A percentile compares a stretch with the other conserved stretches of the same genome.
These are phyloP conservation scores for Perccottus glenii DNA, from an alignment of 2,113 vertebrate species.

Conservation along the genomic window DNA sequence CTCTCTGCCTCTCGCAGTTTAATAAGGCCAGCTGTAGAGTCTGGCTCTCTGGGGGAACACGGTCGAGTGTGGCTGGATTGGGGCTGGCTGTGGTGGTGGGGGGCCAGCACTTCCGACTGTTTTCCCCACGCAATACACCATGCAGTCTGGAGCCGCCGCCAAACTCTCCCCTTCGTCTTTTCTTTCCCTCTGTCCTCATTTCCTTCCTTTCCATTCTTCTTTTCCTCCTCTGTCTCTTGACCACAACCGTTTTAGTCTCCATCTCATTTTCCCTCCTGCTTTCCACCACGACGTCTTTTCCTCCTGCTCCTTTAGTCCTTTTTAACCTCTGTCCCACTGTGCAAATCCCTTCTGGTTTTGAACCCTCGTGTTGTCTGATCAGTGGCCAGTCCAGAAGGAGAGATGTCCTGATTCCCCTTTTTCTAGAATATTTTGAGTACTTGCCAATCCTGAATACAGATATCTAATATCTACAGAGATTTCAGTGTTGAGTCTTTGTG, in stretches of 20 bases:
- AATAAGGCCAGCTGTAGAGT: conserved; percentile 79
- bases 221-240: conserved; percentile 44
- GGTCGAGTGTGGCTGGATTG: conserved; percentile 75
- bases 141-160: conserved; percentile 69
- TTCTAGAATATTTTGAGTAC: too few species aligned
- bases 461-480: too few species aligned
- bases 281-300: not conserved
- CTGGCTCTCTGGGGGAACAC: conserved; percentile 71
- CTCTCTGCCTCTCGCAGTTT: conserved; percentile 70
- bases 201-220: conserved; percentile 50
- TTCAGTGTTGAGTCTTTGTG: too few species aligned
- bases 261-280: conserved; percentile 14
- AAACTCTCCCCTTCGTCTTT: conserved; percentile 51
- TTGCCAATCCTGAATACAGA: too few species aligned
- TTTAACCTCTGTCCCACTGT: not conserved
- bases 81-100: conserved; percentile 57
- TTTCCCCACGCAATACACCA: conserved; percentile 63
- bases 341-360: not conserved
- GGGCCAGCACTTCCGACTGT: conserved; percentile 71
- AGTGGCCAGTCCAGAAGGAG: not conserved
- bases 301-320: not conserved
- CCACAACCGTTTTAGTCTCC: conserved; percentile 9
- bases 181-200: conserved; percentile 54
- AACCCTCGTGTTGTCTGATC: not conserved
- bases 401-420: not conserved